Conservation (phyloP, 2,888 invertebrate genomes). For the Tetragnatha montana region DNA sequence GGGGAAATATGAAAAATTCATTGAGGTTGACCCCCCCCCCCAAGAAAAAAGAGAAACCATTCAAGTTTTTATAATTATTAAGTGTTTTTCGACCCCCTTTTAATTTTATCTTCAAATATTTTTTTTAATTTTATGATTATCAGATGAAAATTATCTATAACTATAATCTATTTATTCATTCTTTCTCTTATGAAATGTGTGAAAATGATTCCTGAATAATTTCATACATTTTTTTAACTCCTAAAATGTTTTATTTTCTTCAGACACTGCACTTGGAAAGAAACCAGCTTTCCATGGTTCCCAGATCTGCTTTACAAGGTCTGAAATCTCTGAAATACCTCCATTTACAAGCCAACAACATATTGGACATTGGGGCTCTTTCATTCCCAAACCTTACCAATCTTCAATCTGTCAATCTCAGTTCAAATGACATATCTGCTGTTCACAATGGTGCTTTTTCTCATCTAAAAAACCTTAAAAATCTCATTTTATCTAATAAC, state of each 20-base stretch:
- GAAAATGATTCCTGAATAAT: too few relatives aligned
- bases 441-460: constrained; percentile 87
- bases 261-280: constrained; percentile 88
- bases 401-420: constrained; percentile 86
- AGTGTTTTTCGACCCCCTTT: neutral
- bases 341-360: constrained; percentile 86
- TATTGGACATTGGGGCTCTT: constrained; percentile 80
- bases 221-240: too few relatives aligned
- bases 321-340: constrained; percentile 85
- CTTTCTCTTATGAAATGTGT: too few relatives aligned
- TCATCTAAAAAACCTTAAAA: constrained; percentile 79
- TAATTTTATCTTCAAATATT: neutral
- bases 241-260: constrained; percentile 72
- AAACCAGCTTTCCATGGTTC: constrained; percentile 86
- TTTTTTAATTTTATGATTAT: neutral
- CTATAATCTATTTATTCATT: too few relatives aligned
- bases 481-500: constrained; percentile 81
- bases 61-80: too few relatives aligned
- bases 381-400: constrained; percentile 81
- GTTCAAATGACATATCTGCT: constrained; percentile 84
- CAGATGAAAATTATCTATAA: constrained; percentile 7
- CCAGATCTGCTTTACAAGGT: constrained; percentile 87
- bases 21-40: too few relatives aligned
- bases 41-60: too few relatives aligned
- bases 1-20: too few relatives aligned